A percentile compares a stretch with the other conserved stretches of the same genome.
These are phyloP conservation scores for Tadarida brasiliensis DNA, from an alignment of 2,797 vertebrate species.

Conservation along the genomic window DNA sequence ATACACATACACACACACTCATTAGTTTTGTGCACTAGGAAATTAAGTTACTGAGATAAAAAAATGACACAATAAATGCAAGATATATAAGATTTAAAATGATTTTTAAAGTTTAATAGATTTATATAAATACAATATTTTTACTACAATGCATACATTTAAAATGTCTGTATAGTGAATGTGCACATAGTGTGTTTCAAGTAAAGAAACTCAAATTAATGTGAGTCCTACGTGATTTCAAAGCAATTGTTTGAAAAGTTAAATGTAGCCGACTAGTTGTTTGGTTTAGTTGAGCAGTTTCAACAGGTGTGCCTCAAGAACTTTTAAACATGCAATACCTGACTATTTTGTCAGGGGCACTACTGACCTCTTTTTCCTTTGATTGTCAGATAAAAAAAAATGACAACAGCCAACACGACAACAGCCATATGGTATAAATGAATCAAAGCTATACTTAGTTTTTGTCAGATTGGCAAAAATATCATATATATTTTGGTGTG, in stretches of 20 bases:
- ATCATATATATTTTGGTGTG: not conserved
- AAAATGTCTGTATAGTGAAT: not conserved
- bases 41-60: not conserved
- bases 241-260: conserved; percentile 9
- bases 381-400: not conserved
- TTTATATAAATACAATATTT: conserved; percentile 13
- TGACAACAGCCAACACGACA: not conserved
- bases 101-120: not conserved
- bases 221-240: not conserved
- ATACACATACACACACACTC: not conserved
- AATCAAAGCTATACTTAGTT: not conserved
- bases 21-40: not conserved
- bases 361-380: not conserved
- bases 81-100: not conserved
- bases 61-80: not conserved
- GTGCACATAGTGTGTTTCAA: not conserved
- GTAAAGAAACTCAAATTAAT: conserved; percentile 55
- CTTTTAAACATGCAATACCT: no score
- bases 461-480: not conserved
- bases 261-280: not conserved
- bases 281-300: not conserved
- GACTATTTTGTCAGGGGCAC: no score
- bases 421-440: not conserved
- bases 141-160: not conserved
- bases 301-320: no score